A percentile compares a stretch with the other conserved stretches of the same genome.
These are phyloP conservation scores for Chamaea fasciata DNA, from an alignment of 2,113 vertebrate species.

Conservation along the genomic window DNA sequence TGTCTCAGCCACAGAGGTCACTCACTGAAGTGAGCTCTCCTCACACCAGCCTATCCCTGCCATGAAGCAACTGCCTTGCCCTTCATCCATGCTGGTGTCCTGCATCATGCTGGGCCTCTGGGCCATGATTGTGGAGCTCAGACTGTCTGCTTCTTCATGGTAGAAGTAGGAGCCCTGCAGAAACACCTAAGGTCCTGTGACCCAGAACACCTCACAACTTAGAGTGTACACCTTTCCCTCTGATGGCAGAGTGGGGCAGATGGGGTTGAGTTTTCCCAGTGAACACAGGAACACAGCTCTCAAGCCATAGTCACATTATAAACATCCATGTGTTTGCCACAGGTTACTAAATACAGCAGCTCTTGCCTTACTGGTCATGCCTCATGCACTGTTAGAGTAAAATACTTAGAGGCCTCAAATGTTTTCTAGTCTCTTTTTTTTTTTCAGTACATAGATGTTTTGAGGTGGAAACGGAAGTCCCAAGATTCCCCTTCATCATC, in stretches of 20 bases:
- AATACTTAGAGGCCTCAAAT: background rate
- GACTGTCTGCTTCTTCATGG: background rate
- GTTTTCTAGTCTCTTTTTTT: background rate
- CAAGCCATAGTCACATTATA: background rate
- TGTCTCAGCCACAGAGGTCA: background rate
- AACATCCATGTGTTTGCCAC: background rate
- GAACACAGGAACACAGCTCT: background rate
- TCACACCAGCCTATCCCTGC: background rate
- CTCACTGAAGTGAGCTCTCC: background rate
- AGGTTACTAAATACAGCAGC: background rate
- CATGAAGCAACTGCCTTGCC: background rate
- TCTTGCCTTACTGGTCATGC: background rate
- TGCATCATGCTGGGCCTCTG: background rate
- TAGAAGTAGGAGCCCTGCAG: background rate
- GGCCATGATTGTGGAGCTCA: background rate
- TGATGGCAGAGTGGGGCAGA: background rate
- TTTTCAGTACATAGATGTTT: background rate
- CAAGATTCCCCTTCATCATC: background rate
- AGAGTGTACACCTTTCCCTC: background rate
- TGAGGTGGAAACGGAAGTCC: background rate
- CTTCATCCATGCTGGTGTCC: background rate
- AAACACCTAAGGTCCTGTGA: background rate
- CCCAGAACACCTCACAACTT: background rate
- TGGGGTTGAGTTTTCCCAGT: background rate
- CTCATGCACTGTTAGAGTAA: background rate